A percentile compares a stretch with the other conserved stretches of the same genome.
Evolutionary conservation across 2,113 vertebrate genomes (phyloP).

Genomic region (Cariama cristata): DNA sequence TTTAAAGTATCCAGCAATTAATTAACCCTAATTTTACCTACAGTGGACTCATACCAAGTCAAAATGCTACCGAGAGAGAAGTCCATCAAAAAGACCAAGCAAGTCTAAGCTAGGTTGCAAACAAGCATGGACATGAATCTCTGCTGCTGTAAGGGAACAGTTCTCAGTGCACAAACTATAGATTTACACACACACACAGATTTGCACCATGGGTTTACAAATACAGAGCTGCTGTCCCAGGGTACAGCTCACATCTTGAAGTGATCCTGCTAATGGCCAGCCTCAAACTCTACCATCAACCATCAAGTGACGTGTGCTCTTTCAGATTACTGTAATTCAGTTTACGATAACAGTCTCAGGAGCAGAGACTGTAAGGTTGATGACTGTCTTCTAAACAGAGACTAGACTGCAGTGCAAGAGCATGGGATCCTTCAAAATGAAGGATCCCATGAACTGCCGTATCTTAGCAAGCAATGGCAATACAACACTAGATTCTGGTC

Average conservation of each 20-base stretch:
- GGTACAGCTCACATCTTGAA: neutral
- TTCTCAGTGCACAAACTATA: neutral
- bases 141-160: neutral
- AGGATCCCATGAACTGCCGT: no score
- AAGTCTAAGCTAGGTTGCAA: neutral
- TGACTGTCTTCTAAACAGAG: neutral
- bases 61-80: neutral
- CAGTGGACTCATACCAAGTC: neutral
- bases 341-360: neutral
- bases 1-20: neutral
- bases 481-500: neutral
- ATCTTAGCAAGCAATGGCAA: neutral
- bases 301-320: neutral
- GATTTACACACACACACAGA: fast-evolving
- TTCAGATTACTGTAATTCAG: neutral
- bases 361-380: neutral
- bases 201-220: neutral
- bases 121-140: neutral
- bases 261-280: neutral
- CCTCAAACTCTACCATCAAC: neutral
- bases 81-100: neutral
- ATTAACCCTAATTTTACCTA: neutral
- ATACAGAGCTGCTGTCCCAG: neutral
- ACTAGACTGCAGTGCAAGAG: neutral
- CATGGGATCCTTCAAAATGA: neutral